Conservation (phyloP, 2,113 vertebrate species). For the Chaetodon trifascialis region DNA sequence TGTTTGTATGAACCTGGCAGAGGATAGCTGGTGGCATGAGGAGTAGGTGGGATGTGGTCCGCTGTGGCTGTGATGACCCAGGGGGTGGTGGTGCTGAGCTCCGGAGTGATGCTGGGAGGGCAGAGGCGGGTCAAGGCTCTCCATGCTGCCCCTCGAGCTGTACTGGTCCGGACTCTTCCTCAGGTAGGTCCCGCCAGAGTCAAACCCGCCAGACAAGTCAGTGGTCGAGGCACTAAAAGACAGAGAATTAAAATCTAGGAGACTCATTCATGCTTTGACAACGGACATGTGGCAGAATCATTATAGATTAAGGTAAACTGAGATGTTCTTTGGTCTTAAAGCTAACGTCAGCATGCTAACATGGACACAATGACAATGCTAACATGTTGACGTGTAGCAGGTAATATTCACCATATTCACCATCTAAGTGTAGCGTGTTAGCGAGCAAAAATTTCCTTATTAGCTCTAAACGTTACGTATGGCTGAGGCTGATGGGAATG, state of each 20-base stretch:
- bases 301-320: background rate
- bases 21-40: constrained; percentile 91
- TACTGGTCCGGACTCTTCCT: constrained; percentile 95
- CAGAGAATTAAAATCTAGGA: background rate
- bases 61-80: constrained; percentile 43
- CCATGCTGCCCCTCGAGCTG: constrained; percentile 97
- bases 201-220: constrained; percentile 88
- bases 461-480: no score
- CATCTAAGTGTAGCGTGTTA: background rate
- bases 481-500: no score
- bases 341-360: background rate
- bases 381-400: background rate
- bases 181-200: constrained; percentile 81
- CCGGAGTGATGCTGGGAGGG: constrained; percentile 53
- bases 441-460: background rate
- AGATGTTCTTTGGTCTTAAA: background rate
- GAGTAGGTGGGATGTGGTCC: constrained; percentile 85
- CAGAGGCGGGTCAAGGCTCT: constrained; percentile 90
- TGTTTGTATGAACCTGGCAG: constrained; percentile 84
- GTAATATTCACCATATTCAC: background rate
- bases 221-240: constrained; percentile 90
- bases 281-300: no score
- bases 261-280: background rate
- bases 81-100: constrained; percentile 60
- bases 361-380: background rate